Conservation (phyloP, 1,140 invertebrate species). For the Monomorium pharaonis region DNA sequence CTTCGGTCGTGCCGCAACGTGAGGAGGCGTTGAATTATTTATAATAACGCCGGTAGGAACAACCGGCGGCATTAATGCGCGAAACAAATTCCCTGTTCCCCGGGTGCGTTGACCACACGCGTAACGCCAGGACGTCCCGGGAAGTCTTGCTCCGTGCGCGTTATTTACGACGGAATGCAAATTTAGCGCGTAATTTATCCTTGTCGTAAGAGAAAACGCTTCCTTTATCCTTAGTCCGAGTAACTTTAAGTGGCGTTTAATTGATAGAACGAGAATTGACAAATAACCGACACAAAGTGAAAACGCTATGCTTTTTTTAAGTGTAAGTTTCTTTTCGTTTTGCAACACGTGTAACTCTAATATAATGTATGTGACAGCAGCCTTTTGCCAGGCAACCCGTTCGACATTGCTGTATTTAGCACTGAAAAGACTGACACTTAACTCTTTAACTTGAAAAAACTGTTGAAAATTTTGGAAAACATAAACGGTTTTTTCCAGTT, state of each 20-base stretch:
- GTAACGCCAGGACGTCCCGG: conserved; percentile 13
- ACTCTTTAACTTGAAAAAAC: background rate
- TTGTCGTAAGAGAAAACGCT: background rate
- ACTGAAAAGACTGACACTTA: background rate
- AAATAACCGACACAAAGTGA: background rate
- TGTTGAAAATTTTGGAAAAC: no score
- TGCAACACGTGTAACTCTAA: background rate
- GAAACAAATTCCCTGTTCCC: conserved; percentile 31
- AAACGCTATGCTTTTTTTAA: no score
- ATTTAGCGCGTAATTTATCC: conserved; percentile 24
- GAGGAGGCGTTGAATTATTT: conserved; percentile 51
- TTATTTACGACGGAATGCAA: conserved; percentile 35
- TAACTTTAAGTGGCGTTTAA: background rate
- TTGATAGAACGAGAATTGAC: no score
- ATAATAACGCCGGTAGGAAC: conserved; percentile 38
- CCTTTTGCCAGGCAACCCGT: conserved; percentile 33
- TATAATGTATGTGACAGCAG: background rate
- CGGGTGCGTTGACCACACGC: conserved; percentile 26
- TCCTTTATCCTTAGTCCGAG: background rate
- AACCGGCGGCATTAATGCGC: conserved; percentile 31
- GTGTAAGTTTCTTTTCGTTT: background rate
- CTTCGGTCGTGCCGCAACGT: background rate
- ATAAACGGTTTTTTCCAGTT: no score
- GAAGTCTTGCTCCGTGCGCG: background rate
- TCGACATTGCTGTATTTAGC: background rate